These are phyloP conservation scores for Bombus sibiricus DNA, from an alignment of 1,140 invertebrate species.

Conservation along the genomic window DNA sequence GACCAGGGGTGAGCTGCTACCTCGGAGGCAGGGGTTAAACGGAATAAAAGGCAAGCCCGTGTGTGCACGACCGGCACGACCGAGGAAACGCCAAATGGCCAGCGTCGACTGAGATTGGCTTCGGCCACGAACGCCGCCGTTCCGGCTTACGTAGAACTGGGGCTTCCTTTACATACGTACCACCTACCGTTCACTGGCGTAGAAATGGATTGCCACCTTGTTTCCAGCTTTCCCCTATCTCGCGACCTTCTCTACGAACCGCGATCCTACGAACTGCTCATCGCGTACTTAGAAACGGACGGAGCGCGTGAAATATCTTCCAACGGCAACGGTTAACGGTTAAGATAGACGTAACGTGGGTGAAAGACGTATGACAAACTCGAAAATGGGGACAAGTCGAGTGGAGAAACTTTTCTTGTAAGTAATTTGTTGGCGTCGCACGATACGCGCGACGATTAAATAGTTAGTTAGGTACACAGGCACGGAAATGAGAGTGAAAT, in stretches of 20 bases:
- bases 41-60: conserved; percentile 77
- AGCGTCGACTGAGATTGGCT: conserved; percentile 69
- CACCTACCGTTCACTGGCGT: conserved; percentile 54
- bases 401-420: neutral
- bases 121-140: conserved; percentile 61
- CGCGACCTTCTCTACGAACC: too few species aligned
- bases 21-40: conserved; percentile 61
- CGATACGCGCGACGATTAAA: neutral
- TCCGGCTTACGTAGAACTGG: conserved; percentile 61
- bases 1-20: conserved; percentile 33
- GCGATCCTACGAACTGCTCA: too few species aligned
- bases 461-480: neutral
- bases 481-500: neutral
- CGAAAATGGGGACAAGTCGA: neutral
- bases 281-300: neutral
- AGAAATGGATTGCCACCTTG: neutral
- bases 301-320: neutral
- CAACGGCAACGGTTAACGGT: fast-evolving
- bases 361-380: neutral
- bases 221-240: neutral
- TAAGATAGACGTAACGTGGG: neutral
- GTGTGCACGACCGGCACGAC: conserved; percentile 58
- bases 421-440: conserved; percentile 2
- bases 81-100: conserved; percentile 79
- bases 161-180: conserved; percentile 61